phyloP scores from a whole-genome alignment of 92 coral and sea anemone genomes.

The Epizoanthus illoricatus region DNA sequence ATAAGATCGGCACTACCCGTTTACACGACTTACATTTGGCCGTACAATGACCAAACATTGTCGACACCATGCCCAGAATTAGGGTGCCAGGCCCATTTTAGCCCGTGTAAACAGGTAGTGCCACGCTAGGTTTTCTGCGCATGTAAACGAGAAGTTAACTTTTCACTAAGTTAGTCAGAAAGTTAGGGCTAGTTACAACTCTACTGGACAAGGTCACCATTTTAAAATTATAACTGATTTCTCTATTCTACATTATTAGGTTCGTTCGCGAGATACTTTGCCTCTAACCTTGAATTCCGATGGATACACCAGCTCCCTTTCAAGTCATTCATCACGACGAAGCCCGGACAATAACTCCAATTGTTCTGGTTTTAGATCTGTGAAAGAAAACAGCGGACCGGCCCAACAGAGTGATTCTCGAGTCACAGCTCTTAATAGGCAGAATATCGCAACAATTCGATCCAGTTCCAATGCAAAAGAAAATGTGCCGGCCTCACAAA shows the following conservation, averaged over 20 bases:
- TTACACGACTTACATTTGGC: no score
- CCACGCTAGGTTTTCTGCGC: no score
- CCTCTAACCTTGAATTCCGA: background rate
- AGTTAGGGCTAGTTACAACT: no score
- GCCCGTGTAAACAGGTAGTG: no score
- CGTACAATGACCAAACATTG: no score
- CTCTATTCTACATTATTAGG: background rate
- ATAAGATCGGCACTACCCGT: no score
- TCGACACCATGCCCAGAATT: no score
- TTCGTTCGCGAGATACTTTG: background rate
- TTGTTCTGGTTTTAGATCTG: background rate
- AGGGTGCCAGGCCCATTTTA: no score
- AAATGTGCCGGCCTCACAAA: background rate
- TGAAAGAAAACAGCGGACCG: background rate
- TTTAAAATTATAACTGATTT: background rate
- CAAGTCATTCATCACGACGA: constrained; percentile 1
- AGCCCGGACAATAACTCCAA: background rate
- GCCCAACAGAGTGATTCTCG: background rate
- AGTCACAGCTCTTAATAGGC: background rate
- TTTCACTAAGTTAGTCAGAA: no score
- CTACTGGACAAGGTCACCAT: background rate
- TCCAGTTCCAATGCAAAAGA: background rate
- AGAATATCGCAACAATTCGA: background rate
- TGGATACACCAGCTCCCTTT: background rate
- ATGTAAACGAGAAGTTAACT: no score